Percentiles rank a stretch among this genome's conserved stretches.
Conservation (phyloP, 1,140 invertebrate species). For the Drosophila simulans region DNA sequence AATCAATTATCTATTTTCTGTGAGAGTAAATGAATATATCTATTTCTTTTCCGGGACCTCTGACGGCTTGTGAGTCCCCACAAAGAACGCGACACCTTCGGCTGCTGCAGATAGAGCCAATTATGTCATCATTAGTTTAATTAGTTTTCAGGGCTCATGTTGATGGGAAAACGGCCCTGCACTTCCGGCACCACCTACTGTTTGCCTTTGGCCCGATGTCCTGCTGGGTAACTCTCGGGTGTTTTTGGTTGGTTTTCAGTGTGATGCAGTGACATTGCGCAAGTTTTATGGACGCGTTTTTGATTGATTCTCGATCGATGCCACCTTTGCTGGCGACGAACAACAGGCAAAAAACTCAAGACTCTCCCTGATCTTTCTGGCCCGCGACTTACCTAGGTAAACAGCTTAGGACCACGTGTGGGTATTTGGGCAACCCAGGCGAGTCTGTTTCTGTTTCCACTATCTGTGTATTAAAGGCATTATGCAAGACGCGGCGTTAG, state of each 20-base stretch:
- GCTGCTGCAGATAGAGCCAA: conserved; percentile 57
- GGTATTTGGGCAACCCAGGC: conserved; percentile 40
- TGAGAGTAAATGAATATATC: conserved; percentile 64
- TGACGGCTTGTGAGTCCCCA: conserved; percentile 41
- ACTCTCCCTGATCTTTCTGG: conserved; percentile 11
- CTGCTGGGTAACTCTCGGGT: conserved; percentile 50
- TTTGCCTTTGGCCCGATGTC: conserved; percentile 42
- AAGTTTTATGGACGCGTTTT: conserved; percentile 69
- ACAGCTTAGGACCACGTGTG: conserved; percentile 68
- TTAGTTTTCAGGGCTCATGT: conserved; percentile 60
- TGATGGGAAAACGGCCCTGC: conserved; percentile 63
- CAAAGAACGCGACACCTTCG: conserved; percentile 21
- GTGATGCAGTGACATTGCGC: conserved; percentile 63
- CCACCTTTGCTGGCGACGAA: conserved; percentile 3
- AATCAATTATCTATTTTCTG: conserved; percentile 70
- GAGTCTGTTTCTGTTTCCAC: conserved; percentile 6
- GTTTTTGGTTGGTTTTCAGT: conserved; percentile 59
- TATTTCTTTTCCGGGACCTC: conserved; percentile 63
- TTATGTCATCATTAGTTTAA: conserved; percentile 83
- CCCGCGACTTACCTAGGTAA: conserved; percentile 55
- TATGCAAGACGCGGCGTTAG: conserved; percentile 72
- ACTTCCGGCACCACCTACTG: conserved; percentile 82
- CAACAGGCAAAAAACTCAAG: neutral
- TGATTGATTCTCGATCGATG: conserved; percentile 47
- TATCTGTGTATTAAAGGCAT: conserved; percentile 21